Conservation (phyloP, 2,797 vertebrate species). For the Neoniphon sammara region DNA sequence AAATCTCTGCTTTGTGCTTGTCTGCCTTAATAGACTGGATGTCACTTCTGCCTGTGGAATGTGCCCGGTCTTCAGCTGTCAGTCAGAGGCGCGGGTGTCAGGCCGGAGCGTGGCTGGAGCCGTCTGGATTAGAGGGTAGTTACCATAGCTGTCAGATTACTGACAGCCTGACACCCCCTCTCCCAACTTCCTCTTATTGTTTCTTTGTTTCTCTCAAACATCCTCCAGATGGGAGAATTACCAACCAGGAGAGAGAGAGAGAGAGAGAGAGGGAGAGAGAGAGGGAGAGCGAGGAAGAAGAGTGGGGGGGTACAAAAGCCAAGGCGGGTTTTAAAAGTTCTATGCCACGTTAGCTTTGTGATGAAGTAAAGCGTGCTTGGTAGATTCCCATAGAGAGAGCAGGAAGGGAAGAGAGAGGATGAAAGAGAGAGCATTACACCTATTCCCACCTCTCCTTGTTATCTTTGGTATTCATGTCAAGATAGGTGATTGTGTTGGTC, state of each 20-base stretch:
- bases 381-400: constrained; percentile 74
- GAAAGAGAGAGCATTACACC: constrained; percentile 72
- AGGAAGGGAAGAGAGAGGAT: constrained; percentile 58
- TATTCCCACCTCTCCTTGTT: constrained; percentile 85
- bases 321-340: constrained; percentile 82
- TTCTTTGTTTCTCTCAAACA: constrained; percentile 92
- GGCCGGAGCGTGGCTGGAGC: constrained; percentile 96
- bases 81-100: constrained; percentile 98
- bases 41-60: constrained; percentile 99
- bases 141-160: constrained; percentile 99
- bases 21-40: constrained; percentile 99
- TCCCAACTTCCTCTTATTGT: constrained; percentile 97
- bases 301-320: constrained; percentile 64
- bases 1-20: constrained; percentile 99
- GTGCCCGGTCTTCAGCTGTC: constrained; percentile 99
- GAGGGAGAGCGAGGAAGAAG: constrained; percentile 35
- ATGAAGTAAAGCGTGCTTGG: constrained; percentile 79
- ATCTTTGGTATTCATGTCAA: constrained; percentile 84
- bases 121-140: constrained; percentile 99
- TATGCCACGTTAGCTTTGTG: constrained; percentile 83
- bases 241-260: constrained; percentile 74
- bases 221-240: constrained; percentile 87
- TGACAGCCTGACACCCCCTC: constrained; percentile 99
- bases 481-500: constrained; percentile 83
- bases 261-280: constrained; percentile 28